phyloP scores from a whole-genome alignment of 2,888 invertebrate genomes.

The Lacanobia oleracea region DNA sequence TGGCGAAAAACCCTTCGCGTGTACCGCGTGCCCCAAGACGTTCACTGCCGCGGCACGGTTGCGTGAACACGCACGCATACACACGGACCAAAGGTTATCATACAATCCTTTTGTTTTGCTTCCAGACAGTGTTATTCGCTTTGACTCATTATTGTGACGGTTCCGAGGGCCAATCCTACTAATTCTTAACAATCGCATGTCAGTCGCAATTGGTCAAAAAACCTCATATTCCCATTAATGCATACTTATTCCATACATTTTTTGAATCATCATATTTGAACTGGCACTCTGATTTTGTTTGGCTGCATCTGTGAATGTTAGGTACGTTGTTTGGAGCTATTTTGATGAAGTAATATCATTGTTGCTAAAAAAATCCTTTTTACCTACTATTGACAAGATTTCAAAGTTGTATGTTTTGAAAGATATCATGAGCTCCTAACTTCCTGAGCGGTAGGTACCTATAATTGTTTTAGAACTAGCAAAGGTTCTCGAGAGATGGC shows the following conservation, averaged over 20 bases:
- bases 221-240: too few species aligned
- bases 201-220: too few species aligned
- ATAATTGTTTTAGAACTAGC: constrained; percentile 2
- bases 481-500: constrained; percentile 47
- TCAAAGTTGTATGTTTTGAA: neutral
- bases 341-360: neutral
- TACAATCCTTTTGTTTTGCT: constrained; percentile 64
- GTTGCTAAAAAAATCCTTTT: neutral
- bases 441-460: neutral
- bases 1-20: constrained; percentile 88
- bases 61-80: constrained; percentile 88
- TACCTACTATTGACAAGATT: too few species aligned
- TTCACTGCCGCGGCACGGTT: constrained; percentile 88
- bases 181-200: too few species aligned
- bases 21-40: constrained; percentile 88
- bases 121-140: constrained; percentile 36
- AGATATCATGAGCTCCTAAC: neutral
- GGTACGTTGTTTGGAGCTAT: neutral
- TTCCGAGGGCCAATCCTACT: neutral
- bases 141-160: constrained; percentile 3
- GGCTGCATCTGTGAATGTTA: neutral
- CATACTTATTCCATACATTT: too few species aligned
- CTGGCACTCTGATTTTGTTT: neutral
- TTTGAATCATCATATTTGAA: too few species aligned
- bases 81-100: constrained; percentile 87